A percentile compares a stretch with the other conserved stretches of the same genome.
Evolutionary conservation across 2,888 invertebrate species (phyloP).

Genomic region (Ophion ventricosus): DNA sequence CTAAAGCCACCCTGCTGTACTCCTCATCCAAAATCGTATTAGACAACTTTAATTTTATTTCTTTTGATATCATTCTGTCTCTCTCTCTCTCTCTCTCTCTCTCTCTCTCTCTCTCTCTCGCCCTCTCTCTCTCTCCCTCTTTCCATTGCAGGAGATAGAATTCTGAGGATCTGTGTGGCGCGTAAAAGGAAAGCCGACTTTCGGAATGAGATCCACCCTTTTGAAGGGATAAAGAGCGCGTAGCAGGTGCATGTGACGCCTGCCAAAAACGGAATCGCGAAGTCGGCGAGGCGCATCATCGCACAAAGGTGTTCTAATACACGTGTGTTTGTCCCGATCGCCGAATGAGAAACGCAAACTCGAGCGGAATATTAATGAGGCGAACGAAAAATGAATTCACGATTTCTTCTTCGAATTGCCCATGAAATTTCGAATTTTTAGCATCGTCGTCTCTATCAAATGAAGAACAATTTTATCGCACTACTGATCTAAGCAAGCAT

Average conservation of each 20-base stretch:
- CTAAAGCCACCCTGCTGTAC: background rate
- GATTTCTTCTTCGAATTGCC: background rate
- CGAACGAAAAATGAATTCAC: background rate
- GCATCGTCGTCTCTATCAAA: background rate
- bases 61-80: constrained; percentile 39
- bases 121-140: background rate
- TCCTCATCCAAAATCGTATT: constrained; percentile 57
- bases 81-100: constrained; percentile 2
- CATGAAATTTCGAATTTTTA: constrained; percentile 10
- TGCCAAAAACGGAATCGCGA: constrained; percentile 61
- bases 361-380: constrained; percentile 54
- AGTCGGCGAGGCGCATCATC: constrained; percentile 39
- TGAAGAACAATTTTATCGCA: background rate
- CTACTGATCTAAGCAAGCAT: background rate
- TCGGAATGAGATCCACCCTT: constrained; percentile 30
- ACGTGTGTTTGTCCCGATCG: constrained; percentile 23
- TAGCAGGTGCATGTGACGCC: constrained; percentile 60
- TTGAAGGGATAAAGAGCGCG: constrained; percentile 25
- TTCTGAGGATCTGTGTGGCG: constrained; percentile 1
- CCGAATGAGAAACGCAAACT: constrained; percentile 26
- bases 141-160: constrained; percentile 2
- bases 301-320: constrained; percentile 56
- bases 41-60: constrained; percentile 47
- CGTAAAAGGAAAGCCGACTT: constrained; percentile 58
- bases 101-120: constrained; percentile 6